Evolutionary conservation across 2,113 vertebrate species (phyloP), one percentile per base, ranked within the genome.

Genomic region (Sorex araneus): DNA sequence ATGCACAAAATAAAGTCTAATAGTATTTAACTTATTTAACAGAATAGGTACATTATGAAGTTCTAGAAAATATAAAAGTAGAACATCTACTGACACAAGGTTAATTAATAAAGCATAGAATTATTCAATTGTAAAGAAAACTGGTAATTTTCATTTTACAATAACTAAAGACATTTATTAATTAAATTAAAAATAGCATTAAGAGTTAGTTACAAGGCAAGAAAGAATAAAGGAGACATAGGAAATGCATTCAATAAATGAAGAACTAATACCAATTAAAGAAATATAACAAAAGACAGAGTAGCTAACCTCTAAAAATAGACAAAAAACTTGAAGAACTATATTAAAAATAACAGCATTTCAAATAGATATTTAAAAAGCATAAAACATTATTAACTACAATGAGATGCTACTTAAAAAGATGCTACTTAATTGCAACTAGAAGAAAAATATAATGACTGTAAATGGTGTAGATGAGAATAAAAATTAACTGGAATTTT

Each of bases 31-130:
- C 10, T 47, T 6, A 34, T 11, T 79, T 67, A 74, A 75, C 45
- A 30, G 2, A 71, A 79, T 7, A 84, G 91, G 43, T 69, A 10
- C 45, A 50, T 70, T n/a, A 73, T 10, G 27, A 30, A 0, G 0
- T 76, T 86, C 8, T 74, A 60, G 18, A 88, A 93, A 88, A 80
- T 47, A 69, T 54, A 71, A 50, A 18, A 85, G 28, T 8, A 90
- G 34, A 74, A 83, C 0, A 80, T 45, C 3, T 74, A 66, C 21
- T 7, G 64, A 12, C 19, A 70, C 1, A 40, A 19, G 8, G 32
- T 57, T 67, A 45, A 75, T 92, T 78, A 92, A 40, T 89, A 91
- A n/a, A 28, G 57, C 5, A 87, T 0, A 79, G 19, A 85, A 76
- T 50, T 50, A 12, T 50, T 13, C 9, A 50, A 13, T 50, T 13